Base-by-base conservation (phyloP, 2,113 vertebrate genomes). In the Neogale vison region DNA sequence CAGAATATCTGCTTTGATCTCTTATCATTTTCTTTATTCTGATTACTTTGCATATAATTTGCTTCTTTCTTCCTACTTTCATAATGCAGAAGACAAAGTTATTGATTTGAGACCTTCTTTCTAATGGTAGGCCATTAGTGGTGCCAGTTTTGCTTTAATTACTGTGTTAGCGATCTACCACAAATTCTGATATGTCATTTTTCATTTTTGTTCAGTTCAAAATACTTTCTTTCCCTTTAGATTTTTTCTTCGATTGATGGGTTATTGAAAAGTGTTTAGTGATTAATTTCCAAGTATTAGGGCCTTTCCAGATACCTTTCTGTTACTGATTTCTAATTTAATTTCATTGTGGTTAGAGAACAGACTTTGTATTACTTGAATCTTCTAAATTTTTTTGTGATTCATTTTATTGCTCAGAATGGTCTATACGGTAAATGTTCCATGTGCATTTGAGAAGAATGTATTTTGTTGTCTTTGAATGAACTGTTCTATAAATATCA, bases 101-200 rank as follows among this genome's bases (percentile, higher is more conserved):
- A 42, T 23, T 95, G 47, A 88, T 80, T 79, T 80, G 52, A 87
- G 63, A 91, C 52, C n/a, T 93, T 82, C 18, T 82, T 88, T 96
- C 77, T 31, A 61, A 47, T 42, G 14, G 3, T 47, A 90, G 52
- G 36, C 23, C 24, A 61, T 72, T 59, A 36, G 26, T 79, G 26
- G 36, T 83, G 23, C 50, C 76, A 11, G 76, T 55, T 82, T 74
- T 7, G 59, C 31, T 23, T 11, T 50, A 34, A 42, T 97, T 63
- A 83, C 52, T 79, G n/a, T 10, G 20, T 83, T 39, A 84, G 76
- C 12, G 6, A 17, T n/a, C 34, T n/a, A 11, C 23, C 9, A 17
- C 31, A 84, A 39, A 84, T 84, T 90, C 79, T 76, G 20, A 79
- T 31, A 34, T 76, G 55, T 23, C 20, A 34, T 65, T 76, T 90